phyloP scores from a whole-genome alignment of 2,797 vertebrate genomes.

The Muscicapa striata region DNA sequence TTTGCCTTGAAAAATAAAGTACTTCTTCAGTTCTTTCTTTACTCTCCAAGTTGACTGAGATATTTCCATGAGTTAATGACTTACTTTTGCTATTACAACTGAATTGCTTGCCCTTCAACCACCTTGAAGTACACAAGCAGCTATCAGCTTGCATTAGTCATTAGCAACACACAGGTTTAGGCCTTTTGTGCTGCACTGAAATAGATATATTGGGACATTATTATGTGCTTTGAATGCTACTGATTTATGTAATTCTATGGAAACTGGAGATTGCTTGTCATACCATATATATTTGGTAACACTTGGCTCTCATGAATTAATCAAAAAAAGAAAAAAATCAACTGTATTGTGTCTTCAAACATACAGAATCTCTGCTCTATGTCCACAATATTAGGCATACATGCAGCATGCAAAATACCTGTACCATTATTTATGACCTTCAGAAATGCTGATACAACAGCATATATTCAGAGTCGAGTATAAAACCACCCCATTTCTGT shows the following conservation, averaged over 20 bases:
- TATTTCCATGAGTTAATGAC: slow-evolving; percentile 37
- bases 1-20: slow-evolving; percentile 8
- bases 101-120: slow-evolving; percentile 33
- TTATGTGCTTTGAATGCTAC: not conserved
- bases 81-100: slow-evolving; percentile 11
- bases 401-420: not conserved
- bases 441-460: not conserved
- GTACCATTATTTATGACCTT: not conserved
- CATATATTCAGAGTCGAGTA: not conserved
- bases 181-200: not conserved
- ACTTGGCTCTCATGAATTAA: not conserved
- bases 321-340: not conserved
- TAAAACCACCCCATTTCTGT: not conserved
- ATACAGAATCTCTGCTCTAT: not conserved
- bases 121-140: slow-evolving; percentile 21
- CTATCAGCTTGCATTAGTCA: slow-evolving; percentile 17
- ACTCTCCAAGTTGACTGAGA: not conserved
- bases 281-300: not conserved
- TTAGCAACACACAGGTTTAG: not conserved
- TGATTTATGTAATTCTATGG: not conserved
- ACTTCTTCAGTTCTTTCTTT: not conserved
- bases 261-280: not conserved
- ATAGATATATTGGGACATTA: not conserved
- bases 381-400: not conserved
- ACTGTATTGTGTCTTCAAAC: not conserved